Evolutionary conservation across 2,888 invertebrate species (phyloP), one percentile per base, ranked within the genome.

Genomic region (Bombylius major): DNA sequence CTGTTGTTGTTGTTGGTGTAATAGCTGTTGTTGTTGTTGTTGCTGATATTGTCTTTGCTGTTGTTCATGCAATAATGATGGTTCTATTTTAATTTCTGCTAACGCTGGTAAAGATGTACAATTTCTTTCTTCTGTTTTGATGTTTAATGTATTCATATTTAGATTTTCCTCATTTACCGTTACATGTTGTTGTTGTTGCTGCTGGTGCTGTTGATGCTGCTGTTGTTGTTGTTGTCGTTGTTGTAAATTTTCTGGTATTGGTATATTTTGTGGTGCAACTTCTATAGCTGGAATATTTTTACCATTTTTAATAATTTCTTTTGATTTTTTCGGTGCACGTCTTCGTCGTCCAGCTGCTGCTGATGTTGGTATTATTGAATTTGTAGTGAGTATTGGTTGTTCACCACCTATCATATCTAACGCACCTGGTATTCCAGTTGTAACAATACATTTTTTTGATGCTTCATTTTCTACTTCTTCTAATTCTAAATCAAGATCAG

Each of bases 401-500:
- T 23, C 23, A 2, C 23, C 23, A 23, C 23, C 23, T 23, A 23
- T 3, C 23, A 23, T 23, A 2, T 23, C 23, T 4, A 11, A 1
- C 5, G 7, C 2, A 4, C 39, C 39, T 11, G 12, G 11, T 7
- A 8, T 11, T 11, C 8, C 39, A 11, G 11, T 11, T 7, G 4
- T 11, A 8, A 11, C 11, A 42, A 11, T 11, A 42, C 7, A 8
- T 42, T 42, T 42, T 42, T 42, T 42, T 11, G 39, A 11, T 11
- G 11, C 39, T 5, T 54, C 54, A 23, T n/a, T 44, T 33, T 82
- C 83, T 13, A 85, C 82, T 70, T 91, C 89, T 63, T 89, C 91
- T 55, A 91, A 75, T 70, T 90, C 90, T 63, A 90, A 78, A 73
- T 91, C 91, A 65, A 82, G 78, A 65, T 82, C 83, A 33, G 84